A percentile compares a stretch with the other conserved stretches of the same genome.
phyloP scores from a whole-genome alignment of 2,113 vertebrate genomes.

The Lepus americanus region DNA sequence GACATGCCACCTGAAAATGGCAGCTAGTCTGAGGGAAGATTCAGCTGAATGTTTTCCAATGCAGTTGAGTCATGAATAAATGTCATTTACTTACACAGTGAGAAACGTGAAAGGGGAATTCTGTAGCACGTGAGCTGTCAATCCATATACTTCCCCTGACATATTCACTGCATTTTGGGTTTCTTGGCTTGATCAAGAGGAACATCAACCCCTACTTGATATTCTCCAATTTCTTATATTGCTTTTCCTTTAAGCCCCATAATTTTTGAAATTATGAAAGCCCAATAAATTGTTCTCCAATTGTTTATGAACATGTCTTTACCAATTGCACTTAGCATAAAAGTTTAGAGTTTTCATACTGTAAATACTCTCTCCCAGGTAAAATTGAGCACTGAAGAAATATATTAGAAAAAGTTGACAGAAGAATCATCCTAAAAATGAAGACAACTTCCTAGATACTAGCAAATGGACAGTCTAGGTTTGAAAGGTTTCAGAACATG shows the following conservation, averaged over 20 bases:
- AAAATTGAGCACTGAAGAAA: constrained; percentile 52
- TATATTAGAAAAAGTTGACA: not conserved
- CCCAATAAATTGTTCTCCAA: not conserved
- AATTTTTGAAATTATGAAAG: not conserved
- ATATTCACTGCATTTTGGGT: not conserved
- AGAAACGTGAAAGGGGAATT: not conserved
- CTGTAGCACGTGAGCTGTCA: not conserved
- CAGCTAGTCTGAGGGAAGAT: not conserved
- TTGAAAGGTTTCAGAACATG: not conserved
- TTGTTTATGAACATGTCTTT: not conserved
- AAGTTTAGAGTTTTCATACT: not conserved
- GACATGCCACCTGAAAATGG: not conserved
- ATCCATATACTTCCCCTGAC: not conserved
- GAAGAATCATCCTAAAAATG: not conserved
- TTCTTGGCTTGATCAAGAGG: not conserved
- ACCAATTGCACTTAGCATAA: not conserved
- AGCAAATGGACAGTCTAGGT: not conserved
- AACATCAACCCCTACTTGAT: not conserved
- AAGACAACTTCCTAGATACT: not conserved
- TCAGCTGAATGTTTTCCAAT: not conserved
- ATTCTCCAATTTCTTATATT: not conserved
- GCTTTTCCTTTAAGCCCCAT: not conserved
- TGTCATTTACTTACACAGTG: not conserved
- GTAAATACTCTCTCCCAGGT: not conserved
- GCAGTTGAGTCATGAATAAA: not conserved